Conservation (phyloP, 1,140 invertebrate species). For the Procambarus clarkii region DNA sequence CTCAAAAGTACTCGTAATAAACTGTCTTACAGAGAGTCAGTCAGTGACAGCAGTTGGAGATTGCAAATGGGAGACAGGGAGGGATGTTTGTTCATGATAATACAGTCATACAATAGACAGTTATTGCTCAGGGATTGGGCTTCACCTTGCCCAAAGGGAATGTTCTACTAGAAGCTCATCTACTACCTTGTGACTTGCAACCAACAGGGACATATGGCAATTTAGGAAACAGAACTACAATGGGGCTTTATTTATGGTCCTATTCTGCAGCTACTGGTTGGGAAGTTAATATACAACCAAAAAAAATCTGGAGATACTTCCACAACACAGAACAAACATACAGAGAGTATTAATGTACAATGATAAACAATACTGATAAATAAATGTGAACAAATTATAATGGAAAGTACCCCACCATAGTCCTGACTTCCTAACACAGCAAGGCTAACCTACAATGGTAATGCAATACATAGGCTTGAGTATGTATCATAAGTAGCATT, state of each 20-base stretch:
- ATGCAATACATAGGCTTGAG: slow-evolving; percentile 63
- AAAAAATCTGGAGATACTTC: not conserved
- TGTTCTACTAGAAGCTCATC: slow-evolving; percentile 68
- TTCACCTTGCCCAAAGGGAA: slow-evolving; percentile 55
- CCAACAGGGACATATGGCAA: slow-evolving; percentile 65
- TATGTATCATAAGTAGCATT: slow-evolving; percentile 49
- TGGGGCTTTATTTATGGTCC: slow-evolving; percentile 29
- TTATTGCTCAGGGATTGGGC: slow-evolving; percentile 68
- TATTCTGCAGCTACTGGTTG: slow-evolving; percentile 5
- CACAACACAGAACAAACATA: not conserved
- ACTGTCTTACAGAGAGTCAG: slow-evolving; percentile 39
- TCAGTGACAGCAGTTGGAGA: slow-evolving; percentile 30
- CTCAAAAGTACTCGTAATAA: not conserved
- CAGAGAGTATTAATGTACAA: not conserved
- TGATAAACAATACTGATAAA: not conserved
- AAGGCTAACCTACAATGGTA: slow-evolving; percentile 67
- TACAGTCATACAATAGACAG: slow-evolving; percentile 55
- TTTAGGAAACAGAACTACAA: slow-evolving; percentile 62
- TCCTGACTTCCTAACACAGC: slow-evolving; percentile 66
- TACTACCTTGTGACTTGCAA: slow-evolving; percentile 67
- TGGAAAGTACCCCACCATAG: slow-evolving; percentile 49
- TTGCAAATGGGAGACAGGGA: slow-evolving; percentile 32
- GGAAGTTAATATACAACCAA: not conserved
- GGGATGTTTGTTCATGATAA: slow-evolving; percentile 50
- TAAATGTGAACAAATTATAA: slow-evolving; percentile 4